These are phyloP conservation scores for Capreolus pygargus DNA, from an alignment of 2,113 vertebrate genomes.

Conservation along the genomic window DNA sequence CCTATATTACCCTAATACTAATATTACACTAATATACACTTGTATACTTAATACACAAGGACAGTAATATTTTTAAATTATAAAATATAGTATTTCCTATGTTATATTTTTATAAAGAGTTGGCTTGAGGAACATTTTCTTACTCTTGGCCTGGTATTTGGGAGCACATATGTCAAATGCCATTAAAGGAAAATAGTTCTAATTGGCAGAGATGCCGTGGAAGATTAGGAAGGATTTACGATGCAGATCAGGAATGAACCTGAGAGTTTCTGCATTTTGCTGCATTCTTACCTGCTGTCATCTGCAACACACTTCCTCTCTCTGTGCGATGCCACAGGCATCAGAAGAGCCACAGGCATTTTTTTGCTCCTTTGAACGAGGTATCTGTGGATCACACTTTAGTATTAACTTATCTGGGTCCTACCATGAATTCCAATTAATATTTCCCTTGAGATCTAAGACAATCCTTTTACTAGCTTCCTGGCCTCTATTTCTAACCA, in stretches of 20 bases:
- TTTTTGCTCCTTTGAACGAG: neutral
- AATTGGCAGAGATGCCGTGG: neutral
- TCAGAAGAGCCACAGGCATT: neutral
- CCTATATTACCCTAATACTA: neutral
- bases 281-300: neutral
- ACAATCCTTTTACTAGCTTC: neutral
- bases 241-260: neutral
- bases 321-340: no score
- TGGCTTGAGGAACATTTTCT: neutral
- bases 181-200: neutral
- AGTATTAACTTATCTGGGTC: neutral
- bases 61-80: neutral
- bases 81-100: neutral
- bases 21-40: neutral
- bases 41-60: neutral
- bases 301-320: fast-evolving
- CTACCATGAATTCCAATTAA: neutral
- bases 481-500: neutral
- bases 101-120: neutral
- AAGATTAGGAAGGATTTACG: neutral
- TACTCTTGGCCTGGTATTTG: neutral
- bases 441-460: neutral
- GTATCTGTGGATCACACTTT: neutral
- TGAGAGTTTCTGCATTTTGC: fast-evolving
- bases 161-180: neutral